Percentiles rank a stretch among this genome's conserved stretches.
Evolutionary conservation across 2,888 invertebrate genomes (phyloP).

Genomic region (Tinea semifulvella): DNA sequence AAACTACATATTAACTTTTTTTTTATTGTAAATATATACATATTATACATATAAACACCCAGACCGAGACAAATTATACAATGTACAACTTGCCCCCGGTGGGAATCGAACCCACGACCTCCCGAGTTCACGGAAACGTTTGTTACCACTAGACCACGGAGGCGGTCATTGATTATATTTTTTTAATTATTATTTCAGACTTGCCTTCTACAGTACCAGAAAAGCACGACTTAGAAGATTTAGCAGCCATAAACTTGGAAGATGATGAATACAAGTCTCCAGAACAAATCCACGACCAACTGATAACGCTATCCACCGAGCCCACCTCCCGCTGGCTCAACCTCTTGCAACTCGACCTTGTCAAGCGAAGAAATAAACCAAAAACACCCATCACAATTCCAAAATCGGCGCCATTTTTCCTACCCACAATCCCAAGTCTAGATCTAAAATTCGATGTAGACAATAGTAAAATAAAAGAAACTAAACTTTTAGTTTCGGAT

Average conservation of each 20-base stretch:
- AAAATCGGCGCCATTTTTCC: constrained; percentile 94
- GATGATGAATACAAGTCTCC: constrained; percentile 75
- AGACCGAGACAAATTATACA: not conserved
- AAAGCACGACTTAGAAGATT: constrained; percentile 51
- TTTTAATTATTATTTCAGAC: constrained; percentile 28
- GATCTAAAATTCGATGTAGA: constrained; percentile 82
- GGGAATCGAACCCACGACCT: no score
- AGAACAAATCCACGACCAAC: constrained; percentile 76
- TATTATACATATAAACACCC: not conserved
- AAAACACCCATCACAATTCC: constrained; percentile 82
- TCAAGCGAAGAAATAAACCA: constrained; percentile 91
- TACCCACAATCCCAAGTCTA: constrained; percentile 88
- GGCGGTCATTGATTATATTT: no score
- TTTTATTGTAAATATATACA: not conserved
- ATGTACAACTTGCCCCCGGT: not conserved
- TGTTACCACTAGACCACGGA: no score
- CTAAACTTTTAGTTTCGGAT: constrained; percentile 65
- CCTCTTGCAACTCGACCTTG: constrained; percentile 83
- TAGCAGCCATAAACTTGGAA: constrained; percentile 41
- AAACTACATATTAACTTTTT: no score
- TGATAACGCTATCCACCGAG: constrained; percentile 86
- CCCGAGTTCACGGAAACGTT: no score
- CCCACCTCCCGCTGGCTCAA: constrained; percentile 93
- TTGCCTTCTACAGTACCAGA: constrained; percentile 54
- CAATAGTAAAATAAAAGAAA: constrained; percentile 43